Evolutionary conservation across 2,797 vertebrate species (phyloP), one percentile per base, ranked within the genome.

Genomic region (Toxotes lorentzi): DNA sequence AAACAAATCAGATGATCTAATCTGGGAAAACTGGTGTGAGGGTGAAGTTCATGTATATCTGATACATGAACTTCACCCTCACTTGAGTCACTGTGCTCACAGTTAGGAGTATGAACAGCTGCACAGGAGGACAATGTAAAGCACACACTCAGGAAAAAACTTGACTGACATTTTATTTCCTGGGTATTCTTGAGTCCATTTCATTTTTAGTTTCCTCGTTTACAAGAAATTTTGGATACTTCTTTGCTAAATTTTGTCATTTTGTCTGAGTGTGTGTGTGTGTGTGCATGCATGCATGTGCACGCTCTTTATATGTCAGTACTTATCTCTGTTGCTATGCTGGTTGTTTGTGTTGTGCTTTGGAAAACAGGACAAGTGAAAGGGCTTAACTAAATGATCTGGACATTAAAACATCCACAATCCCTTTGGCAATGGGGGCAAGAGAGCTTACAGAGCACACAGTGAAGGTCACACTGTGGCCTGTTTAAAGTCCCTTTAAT

Each of bases 381-480:
- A 51, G 11, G 23, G 48, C 35, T 81, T 73, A 64, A 45, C 27
- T 61, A 41, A 63, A 74, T 59, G 27, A 61, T 53, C 35, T 10
- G 38, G 24, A 72, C 45, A 73, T 65, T 72, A 69, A 73, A 60
- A 76, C 60, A 61, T 51, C 54, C 30, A 51, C 53, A 60, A 3
- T 65, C 5, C 34, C 19, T 41, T 62, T 59, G 43, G 51, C 40
- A 50, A 5, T 4, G 12, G 50, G 50, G 5, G n/a, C 11, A 50
- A 50, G 10, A 50, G 47, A 23, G 10, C 47, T 23, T 11, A 50
- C 50, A 24, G 23, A 51, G 48, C n/a, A 12, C 41, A 45, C n/a
- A 24, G n/a, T 23, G 13, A 23, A 51, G n/a, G 10, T 51, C 48
- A 51, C n/a, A 51, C n/a, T 24, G n/a, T 51, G 48, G 48, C 11